These are phyloP conservation scores for Rhagophthalmus giganteus DNA, from an alignment of 2,888 invertebrate genomes.

Conservation along the genomic window DNA sequence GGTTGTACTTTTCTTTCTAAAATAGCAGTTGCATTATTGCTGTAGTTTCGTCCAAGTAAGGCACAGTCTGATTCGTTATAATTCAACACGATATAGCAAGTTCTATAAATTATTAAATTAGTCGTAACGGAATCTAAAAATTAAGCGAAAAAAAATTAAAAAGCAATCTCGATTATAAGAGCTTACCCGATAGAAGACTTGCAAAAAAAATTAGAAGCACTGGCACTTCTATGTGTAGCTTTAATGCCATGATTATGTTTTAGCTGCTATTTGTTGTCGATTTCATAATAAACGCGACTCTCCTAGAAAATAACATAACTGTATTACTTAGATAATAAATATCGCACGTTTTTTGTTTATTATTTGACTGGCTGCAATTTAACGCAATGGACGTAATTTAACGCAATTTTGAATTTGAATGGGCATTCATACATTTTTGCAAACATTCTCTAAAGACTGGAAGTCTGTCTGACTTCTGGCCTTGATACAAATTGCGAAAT, in stretches of 20 bases:
- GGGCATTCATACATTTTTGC: too few relatives aligned
- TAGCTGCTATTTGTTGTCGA: neutral
- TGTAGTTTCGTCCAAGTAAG: constrained; percentile 60
- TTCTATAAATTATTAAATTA: constrained; percentile 70
- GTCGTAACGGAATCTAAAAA: constrained; percentile 62
- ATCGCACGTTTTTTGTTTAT: too few relatives aligned
- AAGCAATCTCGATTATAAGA: neutral
- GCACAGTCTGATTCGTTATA: constrained; percentile 65
- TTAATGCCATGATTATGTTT: neutral
- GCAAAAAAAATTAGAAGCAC: neutral
- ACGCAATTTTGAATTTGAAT: too few relatives aligned
- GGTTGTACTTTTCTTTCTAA: constrained; percentile 65
- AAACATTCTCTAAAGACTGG: too few relatives aligned
- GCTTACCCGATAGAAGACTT: constrained; percentile 2
- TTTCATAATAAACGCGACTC: neutral
- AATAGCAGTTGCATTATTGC: constrained; percentile 56
- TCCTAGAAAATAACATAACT: neutral
- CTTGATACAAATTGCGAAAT: too few relatives aligned
- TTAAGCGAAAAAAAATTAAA: neutral
- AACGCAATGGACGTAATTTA: too few relatives aligned
- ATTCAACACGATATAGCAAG: constrained; percentile 65
- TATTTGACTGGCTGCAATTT: too few relatives aligned
- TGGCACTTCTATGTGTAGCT: neutral
- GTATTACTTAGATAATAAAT: neutral
- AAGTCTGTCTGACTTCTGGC: too few relatives aligned